Percentiles rank a stretch among this genome's conserved stretches.
Conservation (phyloP, 1,140 invertebrate genomes). For the Oryzaephilus surinamensis region DNA sequence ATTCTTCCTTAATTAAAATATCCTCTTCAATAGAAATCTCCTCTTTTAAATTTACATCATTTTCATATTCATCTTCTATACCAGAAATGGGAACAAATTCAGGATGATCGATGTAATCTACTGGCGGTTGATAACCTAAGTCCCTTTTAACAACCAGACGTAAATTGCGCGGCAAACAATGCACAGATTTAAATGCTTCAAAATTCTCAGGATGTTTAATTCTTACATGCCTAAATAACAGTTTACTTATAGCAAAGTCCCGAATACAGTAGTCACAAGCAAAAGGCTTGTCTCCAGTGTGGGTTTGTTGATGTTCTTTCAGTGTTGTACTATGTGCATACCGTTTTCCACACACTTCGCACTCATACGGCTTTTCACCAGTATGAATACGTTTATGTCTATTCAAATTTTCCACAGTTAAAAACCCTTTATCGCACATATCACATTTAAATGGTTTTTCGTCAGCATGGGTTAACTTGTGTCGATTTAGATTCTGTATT, state of each 20-base stretch:
- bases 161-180: too few species aligned
- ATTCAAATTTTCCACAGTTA: constrained; percentile 40
- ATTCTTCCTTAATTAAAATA: too few species aligned
- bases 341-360: constrained; percentile 23
- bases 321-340: constrained; percentile 34
- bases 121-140: too few species aligned
- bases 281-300: constrained; percentile 27
- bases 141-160: too few species aligned
- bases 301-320: constrained; percentile 19
- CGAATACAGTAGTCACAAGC: constrained; percentile 12
- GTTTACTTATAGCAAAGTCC: constrained; percentile 19
- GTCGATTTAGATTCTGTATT: constrained; percentile 42
- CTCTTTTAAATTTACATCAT: too few species aligned
- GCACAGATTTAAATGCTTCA: constrained; percentile 4
- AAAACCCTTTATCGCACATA: constrained; percentile 33
- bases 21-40: too few species aligned
- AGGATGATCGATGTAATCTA: too few species aligned
- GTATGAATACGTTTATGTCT: constrained; percentile 52
- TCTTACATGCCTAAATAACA: constrained; percentile 25
- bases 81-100: too few species aligned
- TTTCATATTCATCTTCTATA: too few species aligned
- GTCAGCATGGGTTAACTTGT: constrained; percentile 70
- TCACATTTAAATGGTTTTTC: constrained; percentile 52
- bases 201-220: constrained; percentile 22
- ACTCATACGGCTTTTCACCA: constrained; percentile 48